Percentiles rank a stretch among this genome's conserved stretches.
Conservation (phyloP, 2,888 invertebrate genomes). For the Gymnosoma rotundatum region DNA sequence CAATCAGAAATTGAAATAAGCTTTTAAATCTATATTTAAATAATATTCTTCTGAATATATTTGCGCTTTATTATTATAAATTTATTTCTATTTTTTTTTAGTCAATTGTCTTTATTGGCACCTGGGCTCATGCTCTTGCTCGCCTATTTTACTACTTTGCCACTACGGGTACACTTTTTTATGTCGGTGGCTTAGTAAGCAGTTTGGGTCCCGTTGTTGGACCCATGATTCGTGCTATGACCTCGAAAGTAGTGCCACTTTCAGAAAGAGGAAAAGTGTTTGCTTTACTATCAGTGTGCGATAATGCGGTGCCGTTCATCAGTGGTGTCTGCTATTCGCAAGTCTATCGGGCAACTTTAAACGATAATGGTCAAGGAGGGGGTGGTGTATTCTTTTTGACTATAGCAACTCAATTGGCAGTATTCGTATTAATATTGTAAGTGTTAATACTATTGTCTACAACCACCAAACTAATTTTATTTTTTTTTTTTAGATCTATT, state of each 20-base stretch:
- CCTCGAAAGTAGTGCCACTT: conserved; percentile 88
- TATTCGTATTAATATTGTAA: conserved; percentile 87
- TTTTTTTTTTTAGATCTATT: conserved; percentile 77
- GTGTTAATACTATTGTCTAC: conserved; percentile 78
- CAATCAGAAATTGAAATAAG: neutral
- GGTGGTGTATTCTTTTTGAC: conserved; percentile 88
- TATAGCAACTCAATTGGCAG: conserved; percentile 86
- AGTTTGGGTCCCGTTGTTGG: conserved; percentile 91
- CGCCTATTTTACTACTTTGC: conserved; percentile 88
- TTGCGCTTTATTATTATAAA: too few species aligned
- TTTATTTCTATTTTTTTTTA: conserved; percentile 72
- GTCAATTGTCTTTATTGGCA: conserved; percentile 88
- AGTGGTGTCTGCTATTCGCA: conserved; percentile 89
- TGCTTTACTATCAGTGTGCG: conserved; percentile 90
- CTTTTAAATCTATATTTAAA: too few species aligned
- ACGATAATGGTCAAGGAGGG: conserved; percentile 84
- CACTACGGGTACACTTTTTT: conserved; percentile 84
- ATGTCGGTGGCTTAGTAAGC: conserved; percentile 88
- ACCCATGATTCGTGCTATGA: conserved; percentile 91
- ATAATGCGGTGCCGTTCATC: conserved; percentile 90
- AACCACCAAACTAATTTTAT: neutral
- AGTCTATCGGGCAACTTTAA: conserved; percentile 86
- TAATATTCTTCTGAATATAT: neutral
- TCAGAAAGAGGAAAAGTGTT: conserved; percentile 91
- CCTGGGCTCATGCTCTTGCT: conserved; percentile 87